Evolutionary conservation across 2,113 vertebrate species (phyloP), one percentile per base, ranked within the genome.

Genomic region (Myrmophylax atrothorax): DNA sequence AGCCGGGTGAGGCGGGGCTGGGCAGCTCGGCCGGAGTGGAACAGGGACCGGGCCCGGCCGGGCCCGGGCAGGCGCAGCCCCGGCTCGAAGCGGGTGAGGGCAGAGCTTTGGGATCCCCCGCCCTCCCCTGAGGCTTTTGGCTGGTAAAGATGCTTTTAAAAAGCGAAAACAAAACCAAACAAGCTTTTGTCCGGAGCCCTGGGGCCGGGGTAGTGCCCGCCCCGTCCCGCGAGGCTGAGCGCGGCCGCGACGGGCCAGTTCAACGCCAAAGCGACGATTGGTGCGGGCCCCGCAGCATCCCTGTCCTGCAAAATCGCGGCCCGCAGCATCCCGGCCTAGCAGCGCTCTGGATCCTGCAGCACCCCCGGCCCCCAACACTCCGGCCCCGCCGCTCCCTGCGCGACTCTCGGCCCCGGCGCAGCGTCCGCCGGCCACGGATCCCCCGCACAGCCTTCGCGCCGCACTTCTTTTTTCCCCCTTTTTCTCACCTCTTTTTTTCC

Each of bases 191-290:
- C 22, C 8, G 22, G 52, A 28, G 60, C 10, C 13, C 2, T 1
- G 60, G 16, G 38, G 35, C 38, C 35, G 6, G 24, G 9, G 22
- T 60, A 64, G 70, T 6, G 2, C 15, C 66, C 22, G 12, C 14
- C 56, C 75, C 26, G 56, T 89, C 72, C 50, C 20, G 16, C 10
- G 72, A 15, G 35, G 35, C 59, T 8, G 33, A 52, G 47, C 18
- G 12, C 18, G 28, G 22, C 19, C 7, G 2, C 17, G 25, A 35
- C 29, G 5, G 46, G 44, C 31, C 52, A 4, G 28, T 58, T 66
- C 42, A 26, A 8, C 4, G 17, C 25, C 73, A 3, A 38, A 33
- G 49, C 3, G 14, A 12, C 1, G 5, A 4, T 6, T 9, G 31
- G 38, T 6, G 7, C 52, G 18, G 37, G 18, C 18, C 26, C 28